Evolutionary conservation across 2,797 vertebrate genomes (phyloP).

Genomic region (Heteromormyrus szaboi): DNA sequence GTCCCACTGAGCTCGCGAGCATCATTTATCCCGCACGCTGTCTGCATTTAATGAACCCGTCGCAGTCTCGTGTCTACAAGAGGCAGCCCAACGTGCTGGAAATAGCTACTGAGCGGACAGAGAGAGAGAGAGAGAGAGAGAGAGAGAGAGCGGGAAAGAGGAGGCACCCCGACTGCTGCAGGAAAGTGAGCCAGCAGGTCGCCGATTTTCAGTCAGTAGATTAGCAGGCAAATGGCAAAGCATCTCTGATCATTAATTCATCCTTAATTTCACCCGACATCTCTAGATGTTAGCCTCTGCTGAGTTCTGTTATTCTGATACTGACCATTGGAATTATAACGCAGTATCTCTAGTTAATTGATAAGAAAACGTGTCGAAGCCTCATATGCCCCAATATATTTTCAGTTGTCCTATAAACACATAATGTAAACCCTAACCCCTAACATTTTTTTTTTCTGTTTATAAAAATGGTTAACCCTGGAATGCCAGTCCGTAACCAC

Average conservation of each 20-base stretch:
- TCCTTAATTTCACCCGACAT: neutral
- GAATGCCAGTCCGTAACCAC: neutral
- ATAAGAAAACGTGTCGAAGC: neutral
- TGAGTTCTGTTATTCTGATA: neutral
- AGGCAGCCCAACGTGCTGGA: neutral
- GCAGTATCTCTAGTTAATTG: neutral
- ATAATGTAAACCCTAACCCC: neutral
- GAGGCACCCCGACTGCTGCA: neutral
- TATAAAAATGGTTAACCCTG: neutral
- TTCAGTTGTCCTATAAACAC: neutral
- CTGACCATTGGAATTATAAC: neutral
- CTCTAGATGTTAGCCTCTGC: neutral
- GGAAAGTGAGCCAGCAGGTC: neutral
- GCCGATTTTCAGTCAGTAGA: neutral
- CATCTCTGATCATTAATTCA: neutral
- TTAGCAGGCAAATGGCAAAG: neutral
- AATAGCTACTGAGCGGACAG: neutral
- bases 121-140: neutral
- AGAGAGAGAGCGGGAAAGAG: neutral
- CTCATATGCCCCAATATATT: neutral
- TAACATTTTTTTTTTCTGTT: neutral
- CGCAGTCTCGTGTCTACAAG: neutral
- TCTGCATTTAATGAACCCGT: slow-evolving; percentile 11
- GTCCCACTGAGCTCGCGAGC: neutral
- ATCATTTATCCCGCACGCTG: neutral